Evolutionary conservation across 2,888 invertebrate genomes (phyloP).

Genomic region (Ichneumon xanthorius): DNA sequence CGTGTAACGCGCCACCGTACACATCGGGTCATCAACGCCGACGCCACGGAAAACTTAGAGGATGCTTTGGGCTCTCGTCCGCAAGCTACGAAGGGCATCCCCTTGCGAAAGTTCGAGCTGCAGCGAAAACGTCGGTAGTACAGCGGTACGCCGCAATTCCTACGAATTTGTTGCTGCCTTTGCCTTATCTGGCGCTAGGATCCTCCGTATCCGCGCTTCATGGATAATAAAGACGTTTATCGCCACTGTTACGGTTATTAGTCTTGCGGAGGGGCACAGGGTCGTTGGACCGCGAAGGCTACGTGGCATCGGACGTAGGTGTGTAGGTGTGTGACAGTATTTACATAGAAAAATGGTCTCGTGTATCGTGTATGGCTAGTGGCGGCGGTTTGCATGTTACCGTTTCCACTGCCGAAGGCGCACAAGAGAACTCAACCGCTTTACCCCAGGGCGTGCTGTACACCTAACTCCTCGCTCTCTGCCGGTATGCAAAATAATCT

Average conservation of each 20-base stretch:
- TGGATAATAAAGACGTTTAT: conserved; percentile 72
- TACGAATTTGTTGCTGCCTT: conserved; percentile 64
- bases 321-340: background rate
- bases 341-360: background rate
- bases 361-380: background rate
- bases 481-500: conserved; percentile 58
- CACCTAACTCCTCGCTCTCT: background rate
- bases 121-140: conserved; percentile 34
- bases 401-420: conserved; percentile 22
- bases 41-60: conserved; percentile 26
- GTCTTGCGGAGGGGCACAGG: conserved; percentile 51
- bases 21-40: conserved; percentile 15
- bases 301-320: background rate
- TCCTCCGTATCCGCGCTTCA: conserved; percentile 53
- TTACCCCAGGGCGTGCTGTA: conserved; percentile 38
- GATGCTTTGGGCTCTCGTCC: conserved; percentile 35
- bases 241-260: conserved; percentile 69
- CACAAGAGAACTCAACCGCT: conserved; percentile 36
- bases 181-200: conserved; percentile 55
- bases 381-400: conserved; percentile 9
- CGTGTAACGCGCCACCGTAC: background rate
- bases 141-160: conserved; percentile 58
- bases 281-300: conserved; percentile 35
- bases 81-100: conserved; percentile 10
- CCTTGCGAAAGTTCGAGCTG: conserved; percentile 3